Evolutionary conservation across 2,888 invertebrate species (phyloP).

Genomic region (Patella pellucida): DNA sequence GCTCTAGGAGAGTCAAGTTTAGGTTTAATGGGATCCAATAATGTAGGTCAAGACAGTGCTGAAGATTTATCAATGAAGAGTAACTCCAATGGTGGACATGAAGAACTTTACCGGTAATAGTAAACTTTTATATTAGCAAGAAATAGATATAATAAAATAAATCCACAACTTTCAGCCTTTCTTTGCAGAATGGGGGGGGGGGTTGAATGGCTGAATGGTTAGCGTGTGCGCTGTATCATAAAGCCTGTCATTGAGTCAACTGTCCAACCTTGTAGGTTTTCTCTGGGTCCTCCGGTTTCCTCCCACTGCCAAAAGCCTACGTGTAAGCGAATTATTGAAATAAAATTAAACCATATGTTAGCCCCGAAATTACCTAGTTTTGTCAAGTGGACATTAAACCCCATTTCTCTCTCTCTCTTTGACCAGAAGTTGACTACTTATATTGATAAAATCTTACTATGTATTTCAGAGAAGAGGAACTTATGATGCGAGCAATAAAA

Average conservation of each 20-base stretch:
- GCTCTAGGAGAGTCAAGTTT: slow-evolving; percentile 75
- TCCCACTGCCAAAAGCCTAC: too few relatives aligned
- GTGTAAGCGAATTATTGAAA: too few relatives aligned
- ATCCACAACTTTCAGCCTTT: background rate
- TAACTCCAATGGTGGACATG: slow-evolving; percentile 24
- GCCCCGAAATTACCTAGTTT: too few relatives aligned
- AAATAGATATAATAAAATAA: too few relatives aligned
- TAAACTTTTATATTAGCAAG: background rate
- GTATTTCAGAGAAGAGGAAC: background rate
- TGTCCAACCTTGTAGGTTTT: too few relatives aligned
- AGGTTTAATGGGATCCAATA: slow-evolving; percentile 71
- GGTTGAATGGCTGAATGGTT: too few relatives aligned
- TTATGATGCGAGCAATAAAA: background rate
- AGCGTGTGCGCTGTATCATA: too few relatives aligned
- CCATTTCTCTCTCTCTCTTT: too few relatives aligned
- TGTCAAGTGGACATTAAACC: too few relatives aligned
- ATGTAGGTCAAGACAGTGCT: slow-evolving; percentile 53
- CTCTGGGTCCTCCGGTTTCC: too few relatives aligned
- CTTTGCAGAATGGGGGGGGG: background rate
- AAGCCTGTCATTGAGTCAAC: too few relatives aligned
- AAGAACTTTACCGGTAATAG: slow-evolving; percentile 19
- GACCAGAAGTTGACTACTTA: background rate
- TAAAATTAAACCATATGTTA: too few relatives aligned
- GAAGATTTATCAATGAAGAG: slow-evolving; percentile 62
- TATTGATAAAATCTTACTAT: background rate